Base-by-base conservation (phyloP, 2,888 invertebrate species). In the Ecdyonurus torrentis region DNA sequence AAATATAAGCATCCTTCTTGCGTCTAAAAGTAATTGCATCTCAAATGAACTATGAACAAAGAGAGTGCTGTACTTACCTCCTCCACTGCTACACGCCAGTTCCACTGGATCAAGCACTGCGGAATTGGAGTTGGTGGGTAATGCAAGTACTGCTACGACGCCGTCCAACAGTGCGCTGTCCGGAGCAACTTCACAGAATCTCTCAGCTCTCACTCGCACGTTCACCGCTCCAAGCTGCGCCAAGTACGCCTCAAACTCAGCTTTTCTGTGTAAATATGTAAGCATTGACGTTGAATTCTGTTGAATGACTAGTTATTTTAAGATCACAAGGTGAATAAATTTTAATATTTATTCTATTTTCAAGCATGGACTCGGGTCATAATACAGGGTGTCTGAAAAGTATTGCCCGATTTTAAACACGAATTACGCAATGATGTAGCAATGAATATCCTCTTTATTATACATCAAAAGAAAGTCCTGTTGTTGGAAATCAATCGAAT, bases 91-190 rank as follows among this genome's bases (percentile, higher is more conserved):
- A 69, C 64, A 68, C 85, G 85, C 68, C 86, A 87, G n/a, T 85
- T 75, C 74, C 5, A 77, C 73, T 25, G 62, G 68, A 71, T 90
- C 89, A 0, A 79, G 79, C 23, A 90, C 84, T 0, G 88, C 87
- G 0, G 88, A 87, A 70, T 87, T 89, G 0, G 89, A 89, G 71
- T 88, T 89, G 0, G 89, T 87, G 0, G 91, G 90, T 0, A 87
- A 86, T 1, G 88, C 90, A 67, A 84, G 78, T 1, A 85, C 78
- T 0, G 83, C 81, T 1, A 84, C 83, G 0, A 66, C 66, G 20
- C 64, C 65, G 18, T 66, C 66, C 37, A 67, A 58, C 5, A 52
- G 37, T 25, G 58, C 61, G 18, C 66, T 65, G 2, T 67, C 64
- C 37, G 63, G 55, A 20, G 52, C 37, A 18, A 69, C 59, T 7